phyloP scores from a whole-genome alignment of 2,797 vertebrate genomes.

The Sebastiscus albofasciatus region DNA sequence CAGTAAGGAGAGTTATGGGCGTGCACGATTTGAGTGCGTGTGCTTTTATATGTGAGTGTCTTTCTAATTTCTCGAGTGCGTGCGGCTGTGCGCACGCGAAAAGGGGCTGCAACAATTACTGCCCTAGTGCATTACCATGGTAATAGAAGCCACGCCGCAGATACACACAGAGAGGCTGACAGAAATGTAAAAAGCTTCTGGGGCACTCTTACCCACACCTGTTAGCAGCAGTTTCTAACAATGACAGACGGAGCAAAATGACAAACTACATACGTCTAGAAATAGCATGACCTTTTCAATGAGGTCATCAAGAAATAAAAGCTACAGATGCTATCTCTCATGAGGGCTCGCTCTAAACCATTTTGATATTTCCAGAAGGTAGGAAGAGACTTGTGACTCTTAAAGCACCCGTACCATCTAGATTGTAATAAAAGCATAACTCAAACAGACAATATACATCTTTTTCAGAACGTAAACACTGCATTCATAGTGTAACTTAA shows the following conservation, averaged over 20 bases:
- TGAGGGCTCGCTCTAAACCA: conserved; percentile 1
- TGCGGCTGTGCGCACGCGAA: conserved; percentile 16
- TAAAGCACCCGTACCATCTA: conserved; percentile 5
- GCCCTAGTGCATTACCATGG: conserved; percentile 60
- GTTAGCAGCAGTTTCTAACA: conserved; percentile 55
- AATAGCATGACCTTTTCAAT: conserved; percentile 29
- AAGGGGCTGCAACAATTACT: conserved; percentile 62
- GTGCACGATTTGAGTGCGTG: conserved; percentile 32
- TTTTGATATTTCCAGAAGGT: conserved; percentile 23
- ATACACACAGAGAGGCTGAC: conserved; percentile 23
- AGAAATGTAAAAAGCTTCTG: conserved; percentile 56
- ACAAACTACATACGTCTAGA: conserved; percentile 5
- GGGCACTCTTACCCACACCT: conserved; percentile 47
- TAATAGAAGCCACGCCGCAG: conserved; percentile 44
- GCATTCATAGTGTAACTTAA: background rate
- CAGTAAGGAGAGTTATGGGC: conserved; percentile 45
- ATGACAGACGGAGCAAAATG: conserved; percentile 46
- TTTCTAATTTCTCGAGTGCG: conserved; percentile 61
- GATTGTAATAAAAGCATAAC: conserved; percentile 3
- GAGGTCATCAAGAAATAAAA: conserved; percentile 28
- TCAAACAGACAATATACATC: conserved; percentile 4
- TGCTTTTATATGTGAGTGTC: conserved; percentile 32
- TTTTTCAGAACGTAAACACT: background rate
- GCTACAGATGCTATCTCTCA: background rate
- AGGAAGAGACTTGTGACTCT: background rate